Evolutionary conservation across 2,797 vertebrate species (phyloP).

Genomic region (Gymnocypris eckloni): DNA sequence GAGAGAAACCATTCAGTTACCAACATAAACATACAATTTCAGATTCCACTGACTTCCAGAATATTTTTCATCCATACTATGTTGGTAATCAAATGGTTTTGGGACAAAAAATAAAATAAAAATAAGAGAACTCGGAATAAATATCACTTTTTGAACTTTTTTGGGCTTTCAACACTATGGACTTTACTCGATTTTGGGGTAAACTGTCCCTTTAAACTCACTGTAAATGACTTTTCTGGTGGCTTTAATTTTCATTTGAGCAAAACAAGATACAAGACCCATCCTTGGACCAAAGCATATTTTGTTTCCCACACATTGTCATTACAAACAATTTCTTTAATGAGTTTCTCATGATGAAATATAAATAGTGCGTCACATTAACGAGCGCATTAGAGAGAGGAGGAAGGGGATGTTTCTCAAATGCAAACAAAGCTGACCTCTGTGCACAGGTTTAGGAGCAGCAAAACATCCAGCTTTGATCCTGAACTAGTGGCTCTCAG

Average conservation of each 20-base stretch:
- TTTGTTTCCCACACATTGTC: not conserved
- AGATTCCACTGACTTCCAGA: not conserved
- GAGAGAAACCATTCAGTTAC: not conserved
- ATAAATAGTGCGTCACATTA: slow-evolving; percentile 37
- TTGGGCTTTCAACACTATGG: not conserved
- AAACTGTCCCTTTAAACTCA: not conserved
- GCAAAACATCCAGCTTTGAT: slow-evolving; percentile 66
- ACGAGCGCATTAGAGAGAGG: slow-evolving; percentile 15
- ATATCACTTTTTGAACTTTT: not conserved
- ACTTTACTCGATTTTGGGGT: not conserved
- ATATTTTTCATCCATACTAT: not conserved
- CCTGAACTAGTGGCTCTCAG: slow-evolving; percentile 70
- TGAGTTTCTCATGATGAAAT: not conserved
- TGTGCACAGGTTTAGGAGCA: slow-evolving; percentile 28
- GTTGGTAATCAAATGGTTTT: not conserved
- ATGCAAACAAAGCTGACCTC: slow-evolving; percentile 51
- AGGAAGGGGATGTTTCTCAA: slow-evolving; percentile 39
- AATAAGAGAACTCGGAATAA: not conserved
- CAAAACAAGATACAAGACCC: not conserved
- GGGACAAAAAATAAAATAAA: not conserved
- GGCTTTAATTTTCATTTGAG: not conserved
- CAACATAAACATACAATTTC: not conserved
- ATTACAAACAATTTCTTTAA: slow-evolving; percentile 10
- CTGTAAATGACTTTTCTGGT: not conserved
- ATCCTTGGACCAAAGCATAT: not conserved